These are phyloP conservation scores for Simalia tracyae DNA, from an alignment of 2,797 vertebrate species.

Conservation along the genomic window DNA sequence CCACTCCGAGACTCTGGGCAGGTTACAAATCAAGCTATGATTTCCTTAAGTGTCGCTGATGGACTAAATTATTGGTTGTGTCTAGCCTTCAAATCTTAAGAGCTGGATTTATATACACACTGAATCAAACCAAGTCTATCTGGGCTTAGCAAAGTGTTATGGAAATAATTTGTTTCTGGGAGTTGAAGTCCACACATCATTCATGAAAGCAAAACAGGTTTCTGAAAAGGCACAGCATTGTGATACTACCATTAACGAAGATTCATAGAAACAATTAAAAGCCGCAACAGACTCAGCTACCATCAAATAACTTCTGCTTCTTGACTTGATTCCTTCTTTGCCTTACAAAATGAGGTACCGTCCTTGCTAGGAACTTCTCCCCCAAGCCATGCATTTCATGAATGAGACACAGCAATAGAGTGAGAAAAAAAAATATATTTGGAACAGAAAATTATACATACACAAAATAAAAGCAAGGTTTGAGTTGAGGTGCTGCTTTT, in stretches of 20 bases:
- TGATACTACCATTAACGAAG: neutral
- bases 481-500: neutral
- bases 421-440: conserved; percentile 10
- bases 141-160: neutral
- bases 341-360: neutral
- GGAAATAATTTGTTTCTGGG: neutral
- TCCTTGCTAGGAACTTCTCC: neutral
- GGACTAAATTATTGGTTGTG: neutral
- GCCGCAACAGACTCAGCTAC: neutral
- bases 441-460: conserved; percentile 3
- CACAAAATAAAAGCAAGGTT: neutral
- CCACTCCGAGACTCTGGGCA: neutral
- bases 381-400: neutral
- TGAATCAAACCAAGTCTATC: neutral
- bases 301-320: no score
- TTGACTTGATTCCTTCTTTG: neutral
- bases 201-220: neutral
- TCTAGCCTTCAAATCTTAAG: neutral
- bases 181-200: neutral
- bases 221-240: neutral
- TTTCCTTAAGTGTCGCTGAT: neutral
- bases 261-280: neutral
- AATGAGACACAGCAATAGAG: neutral
- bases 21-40: neutral
- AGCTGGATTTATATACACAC: neutral